Base-by-base conservation (phyloP, 2,797 vertebrate genomes). In the Gephyroberyx darwinii region DNA sequence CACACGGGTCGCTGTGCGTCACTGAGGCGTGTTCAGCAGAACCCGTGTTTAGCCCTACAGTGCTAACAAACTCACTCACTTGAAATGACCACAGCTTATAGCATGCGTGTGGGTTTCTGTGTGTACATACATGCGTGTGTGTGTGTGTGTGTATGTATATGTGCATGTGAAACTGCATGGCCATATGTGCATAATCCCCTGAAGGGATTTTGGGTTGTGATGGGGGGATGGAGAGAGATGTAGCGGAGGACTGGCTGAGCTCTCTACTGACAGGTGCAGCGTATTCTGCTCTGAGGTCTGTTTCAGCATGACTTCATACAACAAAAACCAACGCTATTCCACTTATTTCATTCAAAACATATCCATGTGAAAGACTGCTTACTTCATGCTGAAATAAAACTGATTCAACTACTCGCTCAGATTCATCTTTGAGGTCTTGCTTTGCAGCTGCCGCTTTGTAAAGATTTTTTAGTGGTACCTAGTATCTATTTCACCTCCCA, bases 261-360 rank as follows among this genome's bases (percentile, higher is more conserved):
- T 51, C 35, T 66, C 79, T 17, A 79, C 84, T 84, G 89, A 87
- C 89, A 89, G 90, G 90, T 90, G 89, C 88, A 76, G 60, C 70
- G 81, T 77, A 85, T 72, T 77, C 74, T 72, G 67, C 84, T 82
- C 76, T 19, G 63, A 86, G 84, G 71, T 65, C 65, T 61, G n/a
- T 86, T 91, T 90, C 85, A 78, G 84, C 83, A 68, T 83, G 81
- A 84, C 71, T 90, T 87, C 77, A 82, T 87, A 35, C 35, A 67
- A 71, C 58, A 70, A 39, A 69, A 10, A 47, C 4, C 26, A 26
- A 26, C 26, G 2, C 4, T 26, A 17, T 33, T 70, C 45, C 2
- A 22, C 65, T 65, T 20, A 74, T 83, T 82, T 68, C 56, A 70
- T 65, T 60, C 17, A 47, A 84, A 77, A 67, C 13, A 52, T 56